phyloP scores from a whole-genome alignment of 2,888 invertebrate genomes.

The Conops quadrifasciatus region DNA sequence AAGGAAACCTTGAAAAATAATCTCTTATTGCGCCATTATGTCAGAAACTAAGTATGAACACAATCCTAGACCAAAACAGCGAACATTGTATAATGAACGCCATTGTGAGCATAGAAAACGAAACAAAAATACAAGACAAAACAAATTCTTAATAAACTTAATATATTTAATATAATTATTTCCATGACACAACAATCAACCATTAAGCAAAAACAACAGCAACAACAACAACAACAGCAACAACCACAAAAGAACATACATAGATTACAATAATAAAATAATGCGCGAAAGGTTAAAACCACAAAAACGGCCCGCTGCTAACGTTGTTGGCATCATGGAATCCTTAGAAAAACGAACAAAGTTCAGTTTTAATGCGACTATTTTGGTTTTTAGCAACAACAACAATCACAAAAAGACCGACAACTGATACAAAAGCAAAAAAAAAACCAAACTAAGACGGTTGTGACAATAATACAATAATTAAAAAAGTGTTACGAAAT shows the following conservation, averaged over 20 bases:
- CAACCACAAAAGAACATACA: background rate
- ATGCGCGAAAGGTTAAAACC: constrained; percentile 11
- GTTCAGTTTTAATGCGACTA: constrained; percentile 6
- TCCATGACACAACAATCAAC: constrained; percentile 7
- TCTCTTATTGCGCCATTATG: too few relatives aligned
- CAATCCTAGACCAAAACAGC: background rate
- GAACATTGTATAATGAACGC: too few relatives aligned
- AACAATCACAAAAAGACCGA: background rate
- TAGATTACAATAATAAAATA: background rate
- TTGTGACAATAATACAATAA: background rate
- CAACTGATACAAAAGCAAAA: too few relatives aligned
- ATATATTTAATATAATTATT: constrained; percentile 32
- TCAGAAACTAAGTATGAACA: background rate
- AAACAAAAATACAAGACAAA: background rate
- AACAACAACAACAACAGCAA: background rate
- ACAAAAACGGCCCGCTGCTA: background rate
- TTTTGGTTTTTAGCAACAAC: background rate
- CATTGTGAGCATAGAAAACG: background rate
- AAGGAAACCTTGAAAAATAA: too few relatives aligned
- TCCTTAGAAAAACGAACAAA: constrained; percentile 3
- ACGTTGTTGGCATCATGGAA: background rate
- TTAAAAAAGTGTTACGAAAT: constrained; percentile 2
- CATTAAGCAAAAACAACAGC: background rate
- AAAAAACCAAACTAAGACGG: background rate
- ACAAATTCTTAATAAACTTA: constrained; percentile 13